Conservation (phyloP, 2,888 invertebrate genomes). For the Dysmachus trigonus region DNA sequence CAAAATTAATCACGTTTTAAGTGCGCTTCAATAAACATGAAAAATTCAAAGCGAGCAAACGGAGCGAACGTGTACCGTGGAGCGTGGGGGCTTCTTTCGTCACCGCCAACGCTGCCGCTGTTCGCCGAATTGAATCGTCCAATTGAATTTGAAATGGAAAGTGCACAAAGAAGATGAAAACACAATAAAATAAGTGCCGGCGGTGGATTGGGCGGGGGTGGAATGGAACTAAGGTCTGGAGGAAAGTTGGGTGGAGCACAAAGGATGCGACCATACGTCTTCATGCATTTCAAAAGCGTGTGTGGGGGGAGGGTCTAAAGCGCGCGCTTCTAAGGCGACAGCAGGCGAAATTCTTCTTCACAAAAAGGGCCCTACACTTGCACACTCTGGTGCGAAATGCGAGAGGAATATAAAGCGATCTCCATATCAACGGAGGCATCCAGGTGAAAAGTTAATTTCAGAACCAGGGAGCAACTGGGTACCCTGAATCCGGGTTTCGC, state of each 20-base stretch:
- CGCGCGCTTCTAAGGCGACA: conserved; percentile 2
- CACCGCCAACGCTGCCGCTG: background rate
- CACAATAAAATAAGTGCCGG: conserved; percentile 22
- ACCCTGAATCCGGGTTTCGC: background rate
- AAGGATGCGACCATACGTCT: conserved; percentile 16
- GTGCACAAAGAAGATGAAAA: conserved; percentile 34
- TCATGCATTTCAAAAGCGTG: conserved; percentile 31
- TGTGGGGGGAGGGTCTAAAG: background rate
- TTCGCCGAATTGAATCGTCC: conserved; percentile 19
- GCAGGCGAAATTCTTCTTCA: background rate
- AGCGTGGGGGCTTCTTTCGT: too few species aligned
- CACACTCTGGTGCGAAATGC: background rate
- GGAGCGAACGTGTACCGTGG: background rate
- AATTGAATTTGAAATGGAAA: conserved; percentile 36
- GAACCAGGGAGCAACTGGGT: background rate
- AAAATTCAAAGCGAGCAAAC: conserved; percentile 35
- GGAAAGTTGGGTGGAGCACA: background rate
- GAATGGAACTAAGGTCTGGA: background rate
- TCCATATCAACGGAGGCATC: conserved; percentile 20
- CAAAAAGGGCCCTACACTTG: background rate
- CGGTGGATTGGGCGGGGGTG: background rate
- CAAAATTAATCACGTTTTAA: conserved; percentile 31
- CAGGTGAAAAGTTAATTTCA: conserved; percentile 35
- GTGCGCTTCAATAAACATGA: conserved; percentile 33
- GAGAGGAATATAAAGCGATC: background rate